Base-by-base conservation (phyloP, 1,140 invertebrate genomes). In the Zeugodacus cucurbitae region DNA sequence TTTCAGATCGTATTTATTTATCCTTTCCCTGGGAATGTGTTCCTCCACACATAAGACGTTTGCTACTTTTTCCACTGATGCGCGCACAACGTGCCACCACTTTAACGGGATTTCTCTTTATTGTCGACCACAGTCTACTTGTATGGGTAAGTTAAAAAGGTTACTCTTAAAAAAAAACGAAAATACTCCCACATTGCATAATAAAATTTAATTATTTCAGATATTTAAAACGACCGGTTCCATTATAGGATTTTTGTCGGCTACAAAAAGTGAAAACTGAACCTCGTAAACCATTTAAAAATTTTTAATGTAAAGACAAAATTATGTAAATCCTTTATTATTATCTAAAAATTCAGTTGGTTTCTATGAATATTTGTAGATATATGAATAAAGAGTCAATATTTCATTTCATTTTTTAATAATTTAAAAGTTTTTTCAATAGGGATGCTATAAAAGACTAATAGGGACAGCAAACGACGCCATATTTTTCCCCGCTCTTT, bases 71-170 rank as follows among this genome's bases (percentile, higher is more conserved):
- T 6, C 67, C 67, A 22, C 14, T 74, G 34, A 74, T 74, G 67
- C 67, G 67, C 34, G 67, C 67, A 22, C 67, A 74, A 74, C 67
- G 67, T 37, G 14, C 67, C 17, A 74, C 34, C 5, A 37, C 41
- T 37, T n/a, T 74, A 74, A 74, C 67, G 67, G 67, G 67, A n/a
- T 74, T 34, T 37, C 67, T 74, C 34, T 74, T 74, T 14, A 41
- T 74, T 41, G 67, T 74, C 67, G 67, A 74, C 22, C 67, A 74
- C 34, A 74, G 67, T 7, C 6, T 74, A 22, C 8, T 74, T 10
- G 67, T 74, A 34, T 74, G 67, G 67, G 67, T 74, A 74, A 74
- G 67, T 22, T n/a, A n/a, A n/a, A n/a, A n/a, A n/a, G n/a, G n/a
- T n/a, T 26, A 26, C 7, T 2, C 58, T 17, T 8, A 26, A 0